phyloP scores from a whole-genome alignment of 2,888 invertebrate genomes.

The Agrotis ipsilon region DNA sequence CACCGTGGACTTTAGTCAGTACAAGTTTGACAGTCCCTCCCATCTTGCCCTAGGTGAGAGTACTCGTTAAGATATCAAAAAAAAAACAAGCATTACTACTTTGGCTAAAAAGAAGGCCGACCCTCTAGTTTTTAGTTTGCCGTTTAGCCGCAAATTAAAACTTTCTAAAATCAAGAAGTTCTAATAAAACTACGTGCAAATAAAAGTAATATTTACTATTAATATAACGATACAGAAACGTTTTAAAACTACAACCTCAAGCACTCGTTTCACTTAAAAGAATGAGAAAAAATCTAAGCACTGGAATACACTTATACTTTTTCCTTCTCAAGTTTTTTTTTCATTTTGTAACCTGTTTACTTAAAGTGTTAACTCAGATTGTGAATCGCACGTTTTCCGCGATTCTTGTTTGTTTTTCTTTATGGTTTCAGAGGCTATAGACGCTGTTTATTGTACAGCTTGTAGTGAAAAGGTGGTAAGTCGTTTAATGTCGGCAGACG shows the following conservation, averaged over 20 bases:
- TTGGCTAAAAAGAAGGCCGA: too few species aligned
- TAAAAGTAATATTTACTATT: slow-evolving; percentile 27
- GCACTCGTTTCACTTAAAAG: slow-evolving; percentile 25
- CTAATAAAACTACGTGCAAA: not conserved
- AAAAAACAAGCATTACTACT: too few species aligned
- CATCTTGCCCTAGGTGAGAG: too few species aligned
- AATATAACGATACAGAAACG: slow-evolving; percentile 21
- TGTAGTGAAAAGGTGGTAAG: not conserved
- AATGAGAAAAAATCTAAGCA: slow-evolving; percentile 18
- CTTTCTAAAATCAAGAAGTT: too few species aligned
- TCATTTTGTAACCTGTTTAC: slow-evolving; percentile 33
- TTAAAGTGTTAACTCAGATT: slow-evolving; percentile 43
- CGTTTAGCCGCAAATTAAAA: too few species aligned
- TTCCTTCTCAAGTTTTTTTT: slow-evolving; percentile 10
- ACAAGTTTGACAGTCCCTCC: too few species aligned
- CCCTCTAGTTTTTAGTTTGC: too few species aligned
- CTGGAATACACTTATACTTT: slow-evolving; percentile 14
- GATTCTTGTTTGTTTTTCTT: slow-evolving; percentile 13
- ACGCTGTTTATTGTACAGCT: not conserved
- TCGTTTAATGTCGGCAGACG: not conserved
- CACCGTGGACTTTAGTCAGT: too few species aligned
- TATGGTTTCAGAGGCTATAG: not conserved
- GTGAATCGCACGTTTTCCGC: slow-evolving; percentile 35
- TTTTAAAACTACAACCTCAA: slow-evolving; percentile 2
- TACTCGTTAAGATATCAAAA: too few species aligned